Base-by-base conservation (phyloP, 2,113 vertebrate species). In the Burhinus bistriatus region DNA sequence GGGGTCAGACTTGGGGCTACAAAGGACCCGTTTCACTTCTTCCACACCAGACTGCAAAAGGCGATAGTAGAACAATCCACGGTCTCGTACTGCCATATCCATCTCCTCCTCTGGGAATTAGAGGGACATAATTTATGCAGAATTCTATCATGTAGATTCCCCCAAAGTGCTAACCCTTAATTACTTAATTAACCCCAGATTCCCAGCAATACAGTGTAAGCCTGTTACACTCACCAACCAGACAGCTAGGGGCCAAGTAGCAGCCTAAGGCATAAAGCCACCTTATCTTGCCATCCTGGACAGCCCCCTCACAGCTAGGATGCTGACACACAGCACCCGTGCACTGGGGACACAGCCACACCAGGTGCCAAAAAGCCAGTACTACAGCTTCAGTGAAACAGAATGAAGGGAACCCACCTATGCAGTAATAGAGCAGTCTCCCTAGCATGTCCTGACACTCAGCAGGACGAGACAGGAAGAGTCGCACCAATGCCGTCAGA, bases 401-500 rank as follows among this genome's bases (percentile, higher is more conserved):
- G 34, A 18, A 49, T 1, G 32, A 11, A 32, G 77, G 72, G 83
- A 45, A 75, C 98, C 45, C 83, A 99, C 99, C 99, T 79, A 99
- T 98, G 97, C 98, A 99, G 96, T 98, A 99, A 89, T 99, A 91
- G 36, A 99, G 96, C 87, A 99, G 98, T 15, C 99, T 98, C 23
- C 99, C 99, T 23, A 99, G 98, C 97, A 96, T 98, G 97, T 99
- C 99, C 94, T 99, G 99, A 22, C 98, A 99, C 97, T 99, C 99
- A 0, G 99, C 99, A 5, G 99, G 99, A 2, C 99, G 98, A 5
- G 97, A 97, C 83, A 99, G 96, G 97, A 99, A 99, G 18, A 99
- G 98, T 14, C 98, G 98, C 95, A 99, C 55, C 71, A 99, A 55
- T 1, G 99, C 98, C 0, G 99, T 99, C 88, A 99, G 98, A 8